Percentiles rank a stretch among this genome's conserved stretches.
Conservation (phyloP, 2,113 vertebrate genomes). For the Archocentrus centrarchus region DNA sequence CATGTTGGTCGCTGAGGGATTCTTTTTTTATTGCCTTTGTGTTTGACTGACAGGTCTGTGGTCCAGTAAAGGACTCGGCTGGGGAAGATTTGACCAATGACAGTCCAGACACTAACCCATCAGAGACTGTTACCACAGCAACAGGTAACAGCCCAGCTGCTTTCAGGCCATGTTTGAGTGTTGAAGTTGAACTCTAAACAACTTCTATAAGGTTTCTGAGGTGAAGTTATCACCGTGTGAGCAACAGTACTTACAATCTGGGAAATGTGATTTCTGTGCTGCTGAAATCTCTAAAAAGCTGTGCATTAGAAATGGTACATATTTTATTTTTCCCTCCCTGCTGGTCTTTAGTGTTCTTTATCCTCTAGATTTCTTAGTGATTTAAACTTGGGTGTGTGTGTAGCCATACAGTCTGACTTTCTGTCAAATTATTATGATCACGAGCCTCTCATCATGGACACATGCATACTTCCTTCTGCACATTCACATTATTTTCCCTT, state of each 20-base stretch:
- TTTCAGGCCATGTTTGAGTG: background rate
- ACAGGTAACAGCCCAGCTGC: constrained; percentile 64
- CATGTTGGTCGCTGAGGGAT: background rate
- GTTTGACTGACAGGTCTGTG: constrained; percentile 76
- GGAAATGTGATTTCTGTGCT: rapidly evolving
- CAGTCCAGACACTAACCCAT: constrained; percentile 68
- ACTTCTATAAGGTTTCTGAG: background rate
- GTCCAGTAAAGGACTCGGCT: constrained; percentile 76
- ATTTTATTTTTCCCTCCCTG: background rate
- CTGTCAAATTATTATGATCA: no score
- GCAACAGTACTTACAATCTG: rapidly evolving
- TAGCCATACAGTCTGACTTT: background rate
- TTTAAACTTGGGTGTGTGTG: background rate
- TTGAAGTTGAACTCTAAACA: background rate
- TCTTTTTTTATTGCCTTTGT: background rate
- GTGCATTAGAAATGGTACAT: rapidly evolving
- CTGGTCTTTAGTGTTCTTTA: background rate
- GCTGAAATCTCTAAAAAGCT: background rate
- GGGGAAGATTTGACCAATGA: constrained; percentile 69
- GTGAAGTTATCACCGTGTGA: rapidly evolving
- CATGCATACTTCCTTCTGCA: background rate
- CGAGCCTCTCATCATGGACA: no score
- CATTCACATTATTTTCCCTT: background rate
- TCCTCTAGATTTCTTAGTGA: background rate
- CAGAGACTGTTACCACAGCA: constrained; percentile 66